A percentile compares a stretch with the other conserved stretches of the same genome.
phyloP scores from a whole-genome alignment of 2,113 vertebrate species.

The Podiceps cristatus region DNA sequence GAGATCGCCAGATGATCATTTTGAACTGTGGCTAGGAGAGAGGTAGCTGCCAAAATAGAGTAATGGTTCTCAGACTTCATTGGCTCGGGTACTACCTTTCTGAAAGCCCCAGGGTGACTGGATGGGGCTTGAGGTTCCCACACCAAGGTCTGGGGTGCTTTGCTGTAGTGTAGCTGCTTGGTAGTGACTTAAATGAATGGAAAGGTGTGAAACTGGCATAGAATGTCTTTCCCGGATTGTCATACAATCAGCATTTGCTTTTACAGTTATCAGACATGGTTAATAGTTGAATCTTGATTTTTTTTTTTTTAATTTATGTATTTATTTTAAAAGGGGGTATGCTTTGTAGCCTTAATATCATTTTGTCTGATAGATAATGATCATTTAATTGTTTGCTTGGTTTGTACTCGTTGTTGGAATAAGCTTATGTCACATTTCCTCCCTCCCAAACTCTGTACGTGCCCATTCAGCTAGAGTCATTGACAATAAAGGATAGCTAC shows the following conservation, averaged over 20 bases:
- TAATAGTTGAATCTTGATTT: neutral
- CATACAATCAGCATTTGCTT: neutral
- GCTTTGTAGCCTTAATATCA: neutral
- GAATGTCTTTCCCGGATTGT: neutral
- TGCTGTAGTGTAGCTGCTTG: neutral
- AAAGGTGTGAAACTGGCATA: neutral
- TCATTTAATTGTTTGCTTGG: neutral
- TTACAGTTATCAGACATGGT: neutral
- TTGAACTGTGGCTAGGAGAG: neutral
- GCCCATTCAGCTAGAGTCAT: neutral
- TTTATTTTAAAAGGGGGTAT: no score
- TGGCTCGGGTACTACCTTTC: neutral
- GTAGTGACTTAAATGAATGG: neutral
- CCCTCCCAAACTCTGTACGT: neutral
- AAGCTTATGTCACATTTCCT: neutral
- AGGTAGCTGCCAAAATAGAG: neutral
- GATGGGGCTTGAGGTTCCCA: neutral
- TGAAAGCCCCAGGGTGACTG: neutral
- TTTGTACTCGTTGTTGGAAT: neutral
- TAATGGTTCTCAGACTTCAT: neutral
- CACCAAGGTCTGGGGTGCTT: neutral
- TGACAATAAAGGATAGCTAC: neutral
- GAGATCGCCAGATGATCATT: fast-evolving
- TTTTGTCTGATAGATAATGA: neutral
- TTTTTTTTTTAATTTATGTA: neutral